phyloP scores from a whole-genome alignment of 2,888 invertebrate genomes.

The Baccha elongata region DNA sequence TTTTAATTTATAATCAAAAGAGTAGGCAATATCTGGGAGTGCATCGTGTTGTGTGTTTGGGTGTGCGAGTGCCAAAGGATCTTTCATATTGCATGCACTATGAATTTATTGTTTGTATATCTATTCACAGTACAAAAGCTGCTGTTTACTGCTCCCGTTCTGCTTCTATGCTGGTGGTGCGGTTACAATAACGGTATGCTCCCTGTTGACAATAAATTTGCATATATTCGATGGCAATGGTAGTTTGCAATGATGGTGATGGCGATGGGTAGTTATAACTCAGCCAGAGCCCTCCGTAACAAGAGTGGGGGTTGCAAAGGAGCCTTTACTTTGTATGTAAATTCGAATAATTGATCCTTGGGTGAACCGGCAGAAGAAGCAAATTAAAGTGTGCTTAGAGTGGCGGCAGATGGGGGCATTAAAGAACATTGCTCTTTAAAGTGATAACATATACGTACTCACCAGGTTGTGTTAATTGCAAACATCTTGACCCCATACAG shows the following conservation, averaged over 20 bases:
- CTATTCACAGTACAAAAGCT: constrained; percentile 34
- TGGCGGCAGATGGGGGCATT: constrained; percentile 39
- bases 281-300: too few species aligned
- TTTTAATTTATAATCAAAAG: constrained; percentile 72
- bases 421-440: constrained; percentile 55
- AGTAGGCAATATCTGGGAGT: constrained; percentile 61
- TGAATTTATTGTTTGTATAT: constrained; percentile 43
- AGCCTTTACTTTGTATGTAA: constrained; percentile 69
- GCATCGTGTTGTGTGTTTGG: not conserved
- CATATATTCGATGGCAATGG: constrained; percentile 68
- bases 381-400: constrained; percentile 10
- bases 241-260: constrained; percentile 51
- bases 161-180: constrained; percentile 34
- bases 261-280: constrained; percentile 43
- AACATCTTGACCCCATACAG: constrained; percentile 72
- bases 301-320: constrained; percentile 34
- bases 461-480: constrained; percentile 67
- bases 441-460: constrained; percentile 30
- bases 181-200: constrained; percentile 66
- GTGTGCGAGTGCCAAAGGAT: constrained; percentile 45
- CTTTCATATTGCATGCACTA: constrained; percentile 54
- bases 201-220: constrained; percentile 73
- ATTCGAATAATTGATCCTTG: constrained; percentile 71
- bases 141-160: constrained; percentile 21
- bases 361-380: constrained; percentile 32